These are phyloP conservation scores for Scolopax mira DNA, from an alignment of 2,113 vertebrate genomes.

Conservation along the genomic window DNA sequence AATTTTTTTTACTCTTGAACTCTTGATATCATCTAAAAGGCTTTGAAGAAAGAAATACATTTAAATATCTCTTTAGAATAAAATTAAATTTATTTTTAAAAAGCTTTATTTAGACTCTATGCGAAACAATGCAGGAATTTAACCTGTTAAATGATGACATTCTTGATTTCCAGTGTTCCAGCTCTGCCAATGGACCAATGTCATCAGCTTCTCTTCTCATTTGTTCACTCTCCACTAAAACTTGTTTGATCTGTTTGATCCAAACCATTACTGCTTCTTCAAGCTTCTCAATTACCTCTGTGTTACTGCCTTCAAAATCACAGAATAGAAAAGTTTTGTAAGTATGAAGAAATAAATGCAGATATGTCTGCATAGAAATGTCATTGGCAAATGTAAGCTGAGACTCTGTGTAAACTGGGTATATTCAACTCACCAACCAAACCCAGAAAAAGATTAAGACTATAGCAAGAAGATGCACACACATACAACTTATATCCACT, in stretches of 20 bases:
- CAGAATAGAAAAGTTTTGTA: not conserved
- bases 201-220: slow-evolving; percentile 82
- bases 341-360: not conserved
- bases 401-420: not conserved
- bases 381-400: not conserved
- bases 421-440: not conserved
- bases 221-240: slow-evolving; percentile 80
- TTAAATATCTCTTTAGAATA: not conserved
- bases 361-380: not conserved
- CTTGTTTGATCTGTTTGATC: slow-evolving; percentile 79
- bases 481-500: not conserved
- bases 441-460: not conserved
- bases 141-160: slow-evolving; percentile 82
- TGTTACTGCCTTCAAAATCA: slow-evolving; percentile 71
- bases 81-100: not conserved
- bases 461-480: not conserved
- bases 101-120: not conserved
- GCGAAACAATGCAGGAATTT: not conserved
- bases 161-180: slow-evolving; percentile 82
- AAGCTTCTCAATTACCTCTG: slow-evolving; percentile 75
- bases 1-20: slow-evolving; percentile 78
- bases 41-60: slow-evolving; percentile 62
- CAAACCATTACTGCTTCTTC: slow-evolving; percentile 74
- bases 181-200: slow-evolving; percentile 78
- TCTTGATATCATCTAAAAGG: slow-evolving; percentile 82